Percentiles rank a stretch among this genome's conserved stretches.
Evolutionary conservation across 53 echinoderm and acorn worm genomes (phyloP).

Genomic region (Temnopleurus reevesii): DNA sequence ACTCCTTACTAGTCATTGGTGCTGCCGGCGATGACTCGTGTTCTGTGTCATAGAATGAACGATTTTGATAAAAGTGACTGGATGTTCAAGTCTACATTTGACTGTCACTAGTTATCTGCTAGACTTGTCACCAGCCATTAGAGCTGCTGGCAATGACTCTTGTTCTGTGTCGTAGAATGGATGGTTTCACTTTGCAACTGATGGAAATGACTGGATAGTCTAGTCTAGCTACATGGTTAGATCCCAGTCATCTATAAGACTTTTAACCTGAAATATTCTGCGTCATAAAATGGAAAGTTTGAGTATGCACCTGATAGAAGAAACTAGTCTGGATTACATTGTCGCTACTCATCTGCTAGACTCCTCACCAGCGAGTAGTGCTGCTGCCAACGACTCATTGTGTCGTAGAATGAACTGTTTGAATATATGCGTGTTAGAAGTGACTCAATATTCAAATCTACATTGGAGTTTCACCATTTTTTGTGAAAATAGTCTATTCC

Average conservation of each 20-base stretch:
- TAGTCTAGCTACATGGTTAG: neutral
- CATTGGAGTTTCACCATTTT: no score
- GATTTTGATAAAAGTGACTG: neutral
- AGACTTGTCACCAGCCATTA: constrained; percentile 20
- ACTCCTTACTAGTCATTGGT: constrained; percentile 18
- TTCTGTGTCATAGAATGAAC: constrained; percentile 16
- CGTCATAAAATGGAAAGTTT: neutral
- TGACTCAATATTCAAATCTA: no score
- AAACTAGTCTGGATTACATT: no score
- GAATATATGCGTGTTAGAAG: no score
- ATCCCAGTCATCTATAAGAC: neutral
- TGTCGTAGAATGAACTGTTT: constrained; percentile 8
- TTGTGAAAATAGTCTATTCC: no score
- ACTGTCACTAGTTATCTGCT: neutral
- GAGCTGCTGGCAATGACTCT: neutral
- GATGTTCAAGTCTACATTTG: neutral
- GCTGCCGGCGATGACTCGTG: neutral
- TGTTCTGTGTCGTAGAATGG: constrained; percentile 35
- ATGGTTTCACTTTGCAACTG: neutral
- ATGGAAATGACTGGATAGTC: neutral
- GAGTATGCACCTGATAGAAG: no score
- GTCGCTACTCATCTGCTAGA: constrained; percentile 16
- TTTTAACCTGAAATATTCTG: neutral
- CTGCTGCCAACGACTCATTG: neutral
- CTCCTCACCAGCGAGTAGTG: neutral